Evolutionary conservation across 1,140 invertebrate genomes (phyloP), one percentile per base, ranked within the genome.

Genomic region (Kradibia gibbosae): DNA sequence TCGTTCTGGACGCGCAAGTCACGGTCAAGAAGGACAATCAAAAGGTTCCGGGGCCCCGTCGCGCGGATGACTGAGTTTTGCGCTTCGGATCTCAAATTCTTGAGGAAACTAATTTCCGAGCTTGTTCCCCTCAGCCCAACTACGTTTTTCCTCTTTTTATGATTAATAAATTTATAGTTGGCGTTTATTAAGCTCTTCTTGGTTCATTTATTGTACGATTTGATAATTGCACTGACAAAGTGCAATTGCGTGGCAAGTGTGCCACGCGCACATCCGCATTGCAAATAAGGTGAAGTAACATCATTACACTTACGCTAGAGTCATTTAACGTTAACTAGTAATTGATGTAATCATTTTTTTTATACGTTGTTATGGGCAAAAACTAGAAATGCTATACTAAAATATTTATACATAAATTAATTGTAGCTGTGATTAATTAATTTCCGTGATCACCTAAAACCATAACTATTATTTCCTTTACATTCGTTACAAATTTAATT

Each of bases 11-110:
- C 86, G 80, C 84, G 87, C 86, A 87, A 86, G 86, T 81, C 82
- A 88, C 42, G 88, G 86, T 88, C 86, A 87, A 88, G 85, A 85
- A 80, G 82, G 84, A 86, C 84, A 85, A 86, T 86, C 86, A 85
- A 87, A 87, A 85, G 83, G 82, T 84, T 78, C 77, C 74, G 72
- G 65, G 72, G 48, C 67, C 57, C 57, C 57, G 71, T 80, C 39
- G 50, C 55, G 10, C 22, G 11, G 31, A 10, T 34, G 36, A n/a
- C 70, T 82, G 74, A 82, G 45, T 82, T 82, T 78, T 82, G 65
- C 70, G 28, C 36, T 81, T 76, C 72, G 72, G 79, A 48, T 42
- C 3, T 57, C 42, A 48, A 76, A 22, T 71, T 71, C 71, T 62
- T 50, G 72, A 57, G 72, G 72, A 70, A 81, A 81, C 79, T 75